Evolutionary conservation across 2,797 vertebrate species (phyloP).

Genomic region (Tauraco hartlaubi): DNA sequence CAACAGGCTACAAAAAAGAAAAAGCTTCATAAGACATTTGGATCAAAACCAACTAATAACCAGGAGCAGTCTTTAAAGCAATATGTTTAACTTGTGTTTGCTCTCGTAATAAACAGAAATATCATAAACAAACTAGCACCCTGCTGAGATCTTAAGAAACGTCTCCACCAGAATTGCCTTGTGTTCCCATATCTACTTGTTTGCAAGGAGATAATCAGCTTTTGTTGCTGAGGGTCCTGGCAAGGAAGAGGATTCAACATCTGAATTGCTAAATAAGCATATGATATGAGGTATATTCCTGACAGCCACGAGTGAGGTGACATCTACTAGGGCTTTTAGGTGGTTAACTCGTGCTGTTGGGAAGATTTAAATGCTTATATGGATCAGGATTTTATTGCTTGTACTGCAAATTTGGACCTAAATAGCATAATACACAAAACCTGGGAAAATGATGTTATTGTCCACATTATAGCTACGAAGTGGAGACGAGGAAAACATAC

Average conservation of each 20-base stretch:
- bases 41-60: neutral
- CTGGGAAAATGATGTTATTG: neutral
- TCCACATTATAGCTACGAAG: neutral
- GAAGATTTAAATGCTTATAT: neutral
- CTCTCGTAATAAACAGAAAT: neutral
- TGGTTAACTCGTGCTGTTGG: neutral
- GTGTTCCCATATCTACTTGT: neutral
- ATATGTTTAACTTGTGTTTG: neutral
- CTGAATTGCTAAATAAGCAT: neutral
- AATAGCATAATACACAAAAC: neutral
- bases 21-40: neutral
- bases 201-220: neutral
- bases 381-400: neutral
- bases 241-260: neutral
- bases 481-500: neutral
- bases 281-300: neutral
- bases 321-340: neutral
- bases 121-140: neutral
- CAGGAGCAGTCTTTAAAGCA: neutral
- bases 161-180: neutral
- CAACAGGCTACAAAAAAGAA: neutral
- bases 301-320: neutral
- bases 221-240: neutral
- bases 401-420: neutral
- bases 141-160: neutral